These are phyloP conservation scores for Nothura maculosa DNA, from an alignment of 2,797 vertebrate genomes.

Conservation along the genomic window DNA sequence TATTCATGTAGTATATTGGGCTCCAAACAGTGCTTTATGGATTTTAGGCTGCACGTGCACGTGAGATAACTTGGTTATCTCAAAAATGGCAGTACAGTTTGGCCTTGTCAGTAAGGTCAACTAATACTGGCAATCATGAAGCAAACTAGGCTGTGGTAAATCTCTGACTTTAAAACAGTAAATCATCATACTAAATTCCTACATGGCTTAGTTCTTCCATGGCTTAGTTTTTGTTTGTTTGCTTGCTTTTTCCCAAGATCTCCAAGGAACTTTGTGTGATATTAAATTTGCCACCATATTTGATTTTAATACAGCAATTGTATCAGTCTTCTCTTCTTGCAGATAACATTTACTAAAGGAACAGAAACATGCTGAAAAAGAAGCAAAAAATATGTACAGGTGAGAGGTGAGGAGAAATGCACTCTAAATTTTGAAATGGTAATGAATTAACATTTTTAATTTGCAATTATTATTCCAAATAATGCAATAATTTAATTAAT, in stretches of 20 bases:
- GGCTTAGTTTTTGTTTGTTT: background rate
- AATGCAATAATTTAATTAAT: too few relatives aligned
- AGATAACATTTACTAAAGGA: slow-evolving; percentile 14
- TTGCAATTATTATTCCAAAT: background rate
- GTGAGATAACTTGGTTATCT: slow-evolving; percentile 54
- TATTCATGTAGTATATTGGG: background rate
- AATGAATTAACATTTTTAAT: background rate
- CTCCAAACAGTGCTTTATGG: background rate
- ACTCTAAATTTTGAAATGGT: background rate
- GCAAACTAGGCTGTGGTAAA: background rate
- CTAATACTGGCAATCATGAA: background rate
- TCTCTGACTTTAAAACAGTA: background rate
- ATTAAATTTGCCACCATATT: background rate
- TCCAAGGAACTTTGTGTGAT: background rate
- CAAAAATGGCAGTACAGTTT: background rate
- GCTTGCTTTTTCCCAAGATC: background rate
- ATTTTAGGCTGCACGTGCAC: background rate
- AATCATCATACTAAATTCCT: background rate
- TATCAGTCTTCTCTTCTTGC: background rate
- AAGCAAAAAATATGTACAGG: background rate
- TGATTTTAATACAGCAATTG: slow-evolving; percentile 4
- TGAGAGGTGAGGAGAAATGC: background rate
- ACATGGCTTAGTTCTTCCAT: background rate
- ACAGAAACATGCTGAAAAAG: background rate
- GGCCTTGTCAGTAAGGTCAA: background rate